These are phyloP conservation scores for Thomomys bottae DNA, from an alignment of 2,113 vertebrate species.

Conservation along the genomic window DNA sequence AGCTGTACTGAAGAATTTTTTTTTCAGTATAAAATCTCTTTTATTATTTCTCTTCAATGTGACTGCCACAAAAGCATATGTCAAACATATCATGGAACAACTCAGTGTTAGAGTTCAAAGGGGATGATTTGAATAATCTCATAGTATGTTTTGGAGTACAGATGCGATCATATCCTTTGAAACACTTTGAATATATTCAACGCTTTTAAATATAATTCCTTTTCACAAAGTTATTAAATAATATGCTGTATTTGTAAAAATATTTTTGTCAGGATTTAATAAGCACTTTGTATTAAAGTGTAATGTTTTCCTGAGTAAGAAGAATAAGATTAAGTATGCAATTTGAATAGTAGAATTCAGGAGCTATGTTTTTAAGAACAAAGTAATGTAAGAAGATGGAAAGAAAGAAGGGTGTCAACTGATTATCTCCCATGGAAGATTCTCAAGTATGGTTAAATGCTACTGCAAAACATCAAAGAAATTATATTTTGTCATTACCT, in stretches of 20 bases:
- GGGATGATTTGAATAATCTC: neutral
- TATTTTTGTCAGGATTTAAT: neutral
- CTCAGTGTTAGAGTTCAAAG: neutral
- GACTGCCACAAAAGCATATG: slow-evolving; percentile 30
- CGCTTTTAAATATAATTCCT: neutral
- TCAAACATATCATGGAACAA: neutral
- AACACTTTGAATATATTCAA: neutral
- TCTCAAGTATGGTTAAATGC: neutral
- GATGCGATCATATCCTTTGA: neutral
- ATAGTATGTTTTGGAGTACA: neutral
- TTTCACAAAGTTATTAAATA: neutral
- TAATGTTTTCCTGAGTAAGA: neutral
- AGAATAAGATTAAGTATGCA: neutral
- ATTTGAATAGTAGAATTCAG: slow-evolving; percentile 16
- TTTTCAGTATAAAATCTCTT: neutral
- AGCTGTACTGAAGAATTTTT: neutral
- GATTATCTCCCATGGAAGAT: neutral
- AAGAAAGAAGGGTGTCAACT: neutral
- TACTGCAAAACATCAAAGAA: neutral
- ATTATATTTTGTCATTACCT: neutral
- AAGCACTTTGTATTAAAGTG: neutral
- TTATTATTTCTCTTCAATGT: neutral
- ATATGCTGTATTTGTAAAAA: neutral
- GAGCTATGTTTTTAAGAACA: too few relatives aligned
- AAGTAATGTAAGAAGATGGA: neutral